Evolutionary conservation across 2,113 vertebrate species (phyloP), one percentile per base, ranked within the genome.

Genomic region (Pseudorhombus dupliciocellatus): DNA sequence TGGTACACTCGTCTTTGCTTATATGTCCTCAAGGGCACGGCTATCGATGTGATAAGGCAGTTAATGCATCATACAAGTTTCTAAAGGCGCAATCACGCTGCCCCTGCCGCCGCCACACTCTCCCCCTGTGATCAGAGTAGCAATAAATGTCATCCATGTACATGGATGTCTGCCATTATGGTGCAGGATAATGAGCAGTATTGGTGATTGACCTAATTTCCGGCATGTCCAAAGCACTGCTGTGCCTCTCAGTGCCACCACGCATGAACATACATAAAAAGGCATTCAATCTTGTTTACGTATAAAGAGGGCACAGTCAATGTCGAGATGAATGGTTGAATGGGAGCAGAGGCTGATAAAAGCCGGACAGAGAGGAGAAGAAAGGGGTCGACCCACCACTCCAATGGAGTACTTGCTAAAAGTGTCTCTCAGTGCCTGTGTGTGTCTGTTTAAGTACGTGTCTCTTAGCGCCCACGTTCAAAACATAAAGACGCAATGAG

Each of bases 121-220:
- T 69, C 50, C 40, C 40, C 61, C 34, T 57, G 24, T 56, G 65
- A 64, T 61, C 21, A 26, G 20, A 66, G 75, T 31, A 77, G 65
- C 74, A 67, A 75, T 86, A 81, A 78, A 81, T 80, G 61, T 62
- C 75, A 59, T 64, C 37, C 58, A 25, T 65, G 62, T 64, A 30
- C 52, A 30, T 65, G 62, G 66, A 83, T 63, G 62, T 75, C 67
- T 79, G 64, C 77, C 37, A 75, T 84, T 75, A 81, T 26, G 31
- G 52, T 62, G 42, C 51, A 18, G 28, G 44, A 83, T 72, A 85
- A 80, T 75, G 71, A 87, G 61, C 62, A 6, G 60, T 55, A 73
- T 76, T 84, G 73, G 83, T 67, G 65, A 88, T 87, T 88, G 78
- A 90, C 87, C 85, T 80, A 75, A 61, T 87, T 83, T 75, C 6